These are phyloP conservation scores for Hydropsyche tenuis DNA, from an alignment of 1,140 invertebrate species.

Conservation along the genomic window DNA sequence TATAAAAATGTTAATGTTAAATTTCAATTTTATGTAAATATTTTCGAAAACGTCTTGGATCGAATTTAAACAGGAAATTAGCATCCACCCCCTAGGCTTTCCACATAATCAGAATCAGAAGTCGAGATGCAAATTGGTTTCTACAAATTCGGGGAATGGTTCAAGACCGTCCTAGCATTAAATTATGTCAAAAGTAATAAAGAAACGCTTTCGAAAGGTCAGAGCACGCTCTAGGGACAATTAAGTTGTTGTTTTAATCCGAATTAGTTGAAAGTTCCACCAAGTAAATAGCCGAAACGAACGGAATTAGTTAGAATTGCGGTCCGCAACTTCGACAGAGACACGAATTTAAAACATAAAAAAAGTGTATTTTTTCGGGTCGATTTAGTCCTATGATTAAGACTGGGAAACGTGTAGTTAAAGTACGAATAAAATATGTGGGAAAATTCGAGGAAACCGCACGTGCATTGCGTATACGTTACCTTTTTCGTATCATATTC, in stretches of 20 bases:
- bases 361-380: too few species aligned
- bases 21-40: background rate
- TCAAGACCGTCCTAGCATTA: background rate
- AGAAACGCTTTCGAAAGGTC: background rate
- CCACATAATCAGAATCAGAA: background rate
- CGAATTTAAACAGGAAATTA: background rate
- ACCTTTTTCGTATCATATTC: too few species aligned
- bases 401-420: too few species aligned
- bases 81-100: background rate
- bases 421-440: too few species aligned
- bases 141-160: too few species aligned
- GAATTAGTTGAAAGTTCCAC: background rate
- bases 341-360: too few species aligned
- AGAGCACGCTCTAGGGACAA: background rate
- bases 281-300: background rate
- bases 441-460: too few species aligned
- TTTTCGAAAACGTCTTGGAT: background rate
- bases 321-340: too few species aligned
- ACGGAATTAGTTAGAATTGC: background rate
- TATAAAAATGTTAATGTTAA: too few species aligned
- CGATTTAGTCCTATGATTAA: too few species aligned
- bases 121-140: background rate
- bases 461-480: too few species aligned
- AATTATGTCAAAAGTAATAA: slow-evolving; percentile 6
- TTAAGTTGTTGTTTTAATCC: background rate